A percentile compares a stretch with the other conserved stretches of the same genome.
phyloP scores from a whole-genome alignment of 1,140 invertebrate genomes.

The Camponotus floridanus region DNA sequence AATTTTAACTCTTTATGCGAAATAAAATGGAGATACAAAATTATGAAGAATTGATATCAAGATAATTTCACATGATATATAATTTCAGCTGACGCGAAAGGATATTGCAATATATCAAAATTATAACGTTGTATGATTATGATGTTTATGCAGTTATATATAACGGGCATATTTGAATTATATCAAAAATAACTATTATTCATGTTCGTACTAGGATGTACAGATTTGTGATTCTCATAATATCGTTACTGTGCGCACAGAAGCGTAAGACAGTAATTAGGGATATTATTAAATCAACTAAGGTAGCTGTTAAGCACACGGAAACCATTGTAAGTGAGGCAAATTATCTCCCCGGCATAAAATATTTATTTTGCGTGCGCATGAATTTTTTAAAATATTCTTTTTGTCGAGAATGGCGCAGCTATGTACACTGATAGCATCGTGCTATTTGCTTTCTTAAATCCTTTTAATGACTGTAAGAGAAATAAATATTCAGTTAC shows the following conservation, averaged over 20 bases:
- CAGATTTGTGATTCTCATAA: conserved; percentile 41
- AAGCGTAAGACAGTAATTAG: conserved; percentile 67
- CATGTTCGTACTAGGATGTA: conserved; percentile 11
- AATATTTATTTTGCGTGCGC: conserved; percentile 54
- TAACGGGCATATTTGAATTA: conserved; percentile 34
- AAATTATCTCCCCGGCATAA: conserved; percentile 31
- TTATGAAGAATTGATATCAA: background rate
- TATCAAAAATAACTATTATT: conserved; percentile 68
- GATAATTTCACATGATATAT: conserved; percentile 29
- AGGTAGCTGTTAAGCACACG: conserved; percentile 46
- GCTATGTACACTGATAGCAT: background rate
- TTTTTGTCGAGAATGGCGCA: background rate
- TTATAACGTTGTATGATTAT: conserved; percentile 39
- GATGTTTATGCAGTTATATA: conserved; percentile 26
- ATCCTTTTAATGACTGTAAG: conserved; percentile 13
- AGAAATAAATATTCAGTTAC: conserved; percentile 7
- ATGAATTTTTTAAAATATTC: conserved; percentile 25
- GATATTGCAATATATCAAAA: conserved; percentile 32
- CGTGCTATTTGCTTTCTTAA: conserved; percentile 7
- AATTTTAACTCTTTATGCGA: conserved; percentile 19
- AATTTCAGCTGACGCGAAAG: conserved; percentile 27
- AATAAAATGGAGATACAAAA: conserved; percentile 14
- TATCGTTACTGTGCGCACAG: conserved; percentile 60
- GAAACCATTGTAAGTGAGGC: conserved; percentile 37
- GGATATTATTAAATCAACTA: conserved; percentile 60